These are phyloP conservation scores for Bufo bufo DNA, from an alignment of 2,113 vertebrate genomes.

Conservation along the genomic window DNA sequence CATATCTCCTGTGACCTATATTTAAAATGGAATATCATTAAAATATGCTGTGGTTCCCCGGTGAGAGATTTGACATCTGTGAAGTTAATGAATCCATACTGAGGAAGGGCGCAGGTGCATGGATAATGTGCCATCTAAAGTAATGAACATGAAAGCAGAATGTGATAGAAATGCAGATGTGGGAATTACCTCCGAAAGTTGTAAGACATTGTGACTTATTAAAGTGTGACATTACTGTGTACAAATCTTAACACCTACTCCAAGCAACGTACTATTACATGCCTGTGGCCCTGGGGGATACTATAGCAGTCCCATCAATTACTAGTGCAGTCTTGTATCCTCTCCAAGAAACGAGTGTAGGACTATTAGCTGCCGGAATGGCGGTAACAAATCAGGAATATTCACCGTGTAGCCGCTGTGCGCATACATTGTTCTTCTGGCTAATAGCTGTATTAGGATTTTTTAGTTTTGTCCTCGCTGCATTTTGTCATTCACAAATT, in stretches of 20 bases:
- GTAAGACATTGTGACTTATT: not conserved
- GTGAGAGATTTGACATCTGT: not conserved
- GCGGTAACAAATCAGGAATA: not conserved
- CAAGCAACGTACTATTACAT: conserved; percentile 8
- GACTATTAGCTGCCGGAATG: not conserved
- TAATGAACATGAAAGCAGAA: not conserved
- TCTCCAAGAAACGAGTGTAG: not conserved
- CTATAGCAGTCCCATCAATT: not conserved
- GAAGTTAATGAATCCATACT: not conserved
- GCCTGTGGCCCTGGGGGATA: not conserved
- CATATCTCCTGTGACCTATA: not conserved
- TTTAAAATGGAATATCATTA: not conserved
- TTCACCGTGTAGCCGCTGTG: not conserved
- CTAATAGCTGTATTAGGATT: too few relatives aligned
- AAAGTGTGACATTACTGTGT: conserved; percentile 11
- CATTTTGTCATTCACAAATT: not conserved
- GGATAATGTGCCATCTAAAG: conserved; percentile 6
- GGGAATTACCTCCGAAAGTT: not conserved
- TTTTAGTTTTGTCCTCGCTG: not conserved
- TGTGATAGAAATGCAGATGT: conserved; percentile 18
- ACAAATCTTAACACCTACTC: conserved; percentile 17
- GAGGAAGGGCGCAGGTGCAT: not conserved
- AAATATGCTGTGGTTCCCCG: not conserved
- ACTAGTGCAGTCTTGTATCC: not conserved
- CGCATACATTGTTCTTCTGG: not conserved